Evolutionary conservation across 2,113 vertebrate genomes (phyloP), one percentile per base, ranked within the genome.

Genomic region (Nesoenas mayeri): DNA sequence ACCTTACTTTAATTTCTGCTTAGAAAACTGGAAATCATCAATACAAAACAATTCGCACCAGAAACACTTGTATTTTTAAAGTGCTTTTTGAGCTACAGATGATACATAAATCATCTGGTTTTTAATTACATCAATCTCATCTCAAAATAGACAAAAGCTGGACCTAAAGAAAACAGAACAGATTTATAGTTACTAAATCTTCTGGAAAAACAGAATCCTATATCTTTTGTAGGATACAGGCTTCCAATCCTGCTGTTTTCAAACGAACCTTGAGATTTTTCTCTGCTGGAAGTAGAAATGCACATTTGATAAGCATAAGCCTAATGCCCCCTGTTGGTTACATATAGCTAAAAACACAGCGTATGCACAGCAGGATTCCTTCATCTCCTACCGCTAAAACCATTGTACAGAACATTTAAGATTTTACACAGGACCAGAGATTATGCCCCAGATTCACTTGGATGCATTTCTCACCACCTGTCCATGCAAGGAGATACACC

Each of bases 281-380:
- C 65, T 47, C 65, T 75, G 69, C 73, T 82, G 44, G 53, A 31
- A 82, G 40, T 53, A 84, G 79, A 81, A 94, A 81, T 61, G 50
- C 60, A 61, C 77, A 47, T 96, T 85, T 87, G 89, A 92, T 91
- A 90, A 84, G 58, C 84, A 92, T 96, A 88, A 95, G 91, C 64
- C 79, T 95, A 88, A 96, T 96, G 95, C 96, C 96, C 95, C 95
- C 96, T 97, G 62, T 97, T 96, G 96, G 93, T 84, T 75, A 66
- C 5, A 66, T 8, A 8, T 3, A 88, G 87, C 62, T 89, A 34
- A 73, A 89, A 88, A 12, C 73, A 15, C 10, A 11, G 64, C 29
- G 47, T 20, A 9, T 17, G 36, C 79, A 28, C 75, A 12, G 1
- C 28, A 28, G 53, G 34, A 40, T 85, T 81, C 67, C 66, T 75